Percentiles rank a stretch among this genome's conserved stretches.
These are phyloP conservation scores for Geococcyx californianus DNA, from an alignment of 2,113 vertebrate genomes.

Conservation along the genomic window DNA sequence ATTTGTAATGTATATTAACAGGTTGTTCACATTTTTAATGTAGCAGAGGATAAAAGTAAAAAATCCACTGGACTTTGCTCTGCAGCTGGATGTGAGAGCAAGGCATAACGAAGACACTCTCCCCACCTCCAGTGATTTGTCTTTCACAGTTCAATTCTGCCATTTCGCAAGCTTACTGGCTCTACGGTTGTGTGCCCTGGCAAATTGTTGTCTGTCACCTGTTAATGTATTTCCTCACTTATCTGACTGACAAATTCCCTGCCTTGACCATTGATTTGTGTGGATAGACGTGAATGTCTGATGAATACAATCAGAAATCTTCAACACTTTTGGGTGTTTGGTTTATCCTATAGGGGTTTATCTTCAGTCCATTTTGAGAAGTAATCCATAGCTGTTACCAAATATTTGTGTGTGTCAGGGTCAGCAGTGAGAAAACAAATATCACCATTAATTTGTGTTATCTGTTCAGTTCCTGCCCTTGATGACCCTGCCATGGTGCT, in stretches of 20 bases:
- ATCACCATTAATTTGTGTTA: constrained; percentile 41
- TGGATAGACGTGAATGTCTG: constrained; percentile 2
- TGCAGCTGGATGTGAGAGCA: not conserved
- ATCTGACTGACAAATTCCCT: constrained; percentile 58
- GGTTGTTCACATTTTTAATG: not conserved
- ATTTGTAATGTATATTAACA: constrained; percentile 56
- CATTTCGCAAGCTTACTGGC: constrained; percentile 59
- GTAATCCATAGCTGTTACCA: constrained; percentile 34
- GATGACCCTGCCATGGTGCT: not conserved
- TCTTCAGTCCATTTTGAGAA: constrained; percentile 33
- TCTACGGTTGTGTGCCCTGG: constrained; percentile 40
- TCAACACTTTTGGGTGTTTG: constrained; percentile 43
- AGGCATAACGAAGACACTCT: not conserved
- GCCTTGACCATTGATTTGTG: constrained; percentile 61
- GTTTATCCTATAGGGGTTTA: constrained; percentile 50
- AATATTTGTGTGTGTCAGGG: constrained; percentile 26
- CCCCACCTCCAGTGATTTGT: constrained; percentile 28
- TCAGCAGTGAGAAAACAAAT: constrained; percentile 49
- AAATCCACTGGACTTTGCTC: not conserved
- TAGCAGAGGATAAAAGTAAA: not conserved
- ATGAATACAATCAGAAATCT: constrained; percentile 60
- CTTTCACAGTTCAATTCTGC: constrained; percentile 64
- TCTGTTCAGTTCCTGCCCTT: not conserved
- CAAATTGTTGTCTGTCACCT: constrained; percentile 72
- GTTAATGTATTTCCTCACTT: constrained; percentile 71